phyloP scores from a whole-genome alignment of 2,888 invertebrate genomes.

The Macroteleia sp. region DNA sequence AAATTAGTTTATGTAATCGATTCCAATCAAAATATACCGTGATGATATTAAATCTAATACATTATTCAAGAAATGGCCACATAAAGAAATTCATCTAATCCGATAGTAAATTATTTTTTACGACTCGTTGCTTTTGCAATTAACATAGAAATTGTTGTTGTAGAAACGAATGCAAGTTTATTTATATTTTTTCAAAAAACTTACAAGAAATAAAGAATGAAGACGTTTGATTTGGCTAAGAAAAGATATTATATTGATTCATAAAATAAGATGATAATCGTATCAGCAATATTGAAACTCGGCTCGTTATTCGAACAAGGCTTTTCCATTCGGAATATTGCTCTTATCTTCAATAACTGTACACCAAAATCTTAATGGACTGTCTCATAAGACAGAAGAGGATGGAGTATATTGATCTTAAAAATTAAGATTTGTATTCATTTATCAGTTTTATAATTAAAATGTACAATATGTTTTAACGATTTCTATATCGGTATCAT shows the following conservation, averaged over 20 bases:
- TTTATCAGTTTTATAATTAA: not conserved
- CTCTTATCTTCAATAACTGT: conserved; percentile 58
- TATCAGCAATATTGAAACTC: conserved; percentile 52
- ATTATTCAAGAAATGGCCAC: conserved; percentile 17
- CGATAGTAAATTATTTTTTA: conserved; percentile 40
- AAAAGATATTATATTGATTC: conserved; percentile 43
- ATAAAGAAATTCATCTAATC: conserved; percentile 39
- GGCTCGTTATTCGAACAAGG: conserved; percentile 50
- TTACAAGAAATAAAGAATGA: conserved; percentile 29
- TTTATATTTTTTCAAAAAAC: conserved; percentile 12
- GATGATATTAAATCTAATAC: conserved; percentile 19
- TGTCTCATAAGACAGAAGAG: not conserved
- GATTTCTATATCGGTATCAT: too few relatives aligned
- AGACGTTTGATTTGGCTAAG: conserved; percentile 27
- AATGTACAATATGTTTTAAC: not conserved
- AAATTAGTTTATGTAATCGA: too few relatives aligned
- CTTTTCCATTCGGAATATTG: conserved; percentile 52
- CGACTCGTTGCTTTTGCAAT: conserved; percentile 15
- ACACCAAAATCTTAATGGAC: conserved; percentile 54
- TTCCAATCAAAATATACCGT: not conserved
- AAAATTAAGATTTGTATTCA: conserved; percentile 27
- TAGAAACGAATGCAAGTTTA: conserved; percentile 12
- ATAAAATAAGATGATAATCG: conserved; percentile 51
- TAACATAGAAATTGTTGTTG: conserved; percentile 33
- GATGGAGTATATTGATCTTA: conserved; percentile 26